Percentiles rank a stretch among this genome's conserved stretches.
Evolutionary conservation across 2,797 vertebrate genomes (phyloP).

Genomic region (Acrossocheilus wenchowensis): DNA sequence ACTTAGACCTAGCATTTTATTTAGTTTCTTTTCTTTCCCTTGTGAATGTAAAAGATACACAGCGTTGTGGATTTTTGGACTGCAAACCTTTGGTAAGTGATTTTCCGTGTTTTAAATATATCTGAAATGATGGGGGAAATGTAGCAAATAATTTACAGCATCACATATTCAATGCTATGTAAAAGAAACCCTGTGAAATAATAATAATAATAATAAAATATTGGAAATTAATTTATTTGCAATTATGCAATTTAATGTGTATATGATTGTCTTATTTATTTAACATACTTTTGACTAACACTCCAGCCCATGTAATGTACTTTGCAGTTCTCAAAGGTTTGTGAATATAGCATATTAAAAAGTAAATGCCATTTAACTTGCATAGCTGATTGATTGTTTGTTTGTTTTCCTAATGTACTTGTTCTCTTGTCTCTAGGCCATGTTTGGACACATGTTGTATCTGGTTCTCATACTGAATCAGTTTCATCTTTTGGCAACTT

Average conservation of each 20-base stretch:
- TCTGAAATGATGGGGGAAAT: background rate
- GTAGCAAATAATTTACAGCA: background rate
- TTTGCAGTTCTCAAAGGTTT: background rate
- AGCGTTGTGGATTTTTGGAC: background rate
- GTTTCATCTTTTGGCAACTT: slow-evolving; percentile 63
- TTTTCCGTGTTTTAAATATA: background rate
- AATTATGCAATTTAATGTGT: background rate
- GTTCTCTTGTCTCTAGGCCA: slow-evolving; percentile 65
- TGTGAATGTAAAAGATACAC: background rate
- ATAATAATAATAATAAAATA: background rate
- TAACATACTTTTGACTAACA: background rate
- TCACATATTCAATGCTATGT: background rate
- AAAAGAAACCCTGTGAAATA: background rate
- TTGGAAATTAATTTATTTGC: background rate
- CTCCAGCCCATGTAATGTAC: background rate
- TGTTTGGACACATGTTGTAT: slow-evolving; percentile 56
- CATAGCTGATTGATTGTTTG: background rate
- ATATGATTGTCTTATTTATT: background rate
- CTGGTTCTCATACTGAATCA: slow-evolving; percentile 65
- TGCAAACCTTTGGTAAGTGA: slow-evolving; percentile 43
- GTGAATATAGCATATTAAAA: background rate
- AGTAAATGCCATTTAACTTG: background rate
- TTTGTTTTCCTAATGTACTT: slow-evolving; percentile 14
- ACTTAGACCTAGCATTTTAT: background rate
- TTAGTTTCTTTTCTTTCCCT: background rate